Evolutionary conservation across 2,888 invertebrate genomes (phyloP), one percentile per base, ranked within the genome.

Genomic region (Chorisops tibialis): DNA sequence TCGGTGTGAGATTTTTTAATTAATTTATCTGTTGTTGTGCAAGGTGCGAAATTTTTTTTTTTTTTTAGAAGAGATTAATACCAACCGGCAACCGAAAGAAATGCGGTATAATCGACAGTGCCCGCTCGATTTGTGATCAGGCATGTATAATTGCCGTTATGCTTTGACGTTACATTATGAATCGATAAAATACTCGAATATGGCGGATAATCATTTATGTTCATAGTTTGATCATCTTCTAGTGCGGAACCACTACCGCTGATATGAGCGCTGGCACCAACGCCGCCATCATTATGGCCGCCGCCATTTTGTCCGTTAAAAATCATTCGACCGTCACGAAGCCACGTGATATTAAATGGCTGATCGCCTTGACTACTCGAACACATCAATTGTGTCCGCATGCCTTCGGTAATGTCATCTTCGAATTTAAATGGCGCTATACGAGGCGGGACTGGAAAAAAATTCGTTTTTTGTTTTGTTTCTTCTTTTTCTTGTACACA

Each of bases 401-500:
- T 88, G 69, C 90, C 91, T 74, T 87, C 87, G 74, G 85, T 86
- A 72, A 90, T 85, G 72, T 88, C 87, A 71, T 85, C 83, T 76
- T 89, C 89, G 79, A 91, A 90, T 79, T 85, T 85, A 81, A 91
- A 91, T 72, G 90, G 89, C 75, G 85, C 87, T 79, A 91, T 89
- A 77, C 86, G 87, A 75, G 91, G 91, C 72, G 86, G 79, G 80
- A 91, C 91, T 91, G 85, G 77, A 51, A 50, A 12, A n/a, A 51
- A 41, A 58, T 18, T 30, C 35, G 7, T 5, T 24, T 24, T 24
- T 24, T 24, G 4, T 24, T 24, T 24, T 30, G 5, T 30, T 30
- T 30, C 30, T 1, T 2, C 30, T 30, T 30, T n/a, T n/a, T n/a
- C n/a, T n/a, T n/a, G n/a, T n/a, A n/a, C n/a, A n/a, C n/a, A n/a